These are phyloP conservation scores for Drosophila monieri DNA, from an alignment of 2,888 invertebrate genomes.

Conservation along the genomic window DNA sequence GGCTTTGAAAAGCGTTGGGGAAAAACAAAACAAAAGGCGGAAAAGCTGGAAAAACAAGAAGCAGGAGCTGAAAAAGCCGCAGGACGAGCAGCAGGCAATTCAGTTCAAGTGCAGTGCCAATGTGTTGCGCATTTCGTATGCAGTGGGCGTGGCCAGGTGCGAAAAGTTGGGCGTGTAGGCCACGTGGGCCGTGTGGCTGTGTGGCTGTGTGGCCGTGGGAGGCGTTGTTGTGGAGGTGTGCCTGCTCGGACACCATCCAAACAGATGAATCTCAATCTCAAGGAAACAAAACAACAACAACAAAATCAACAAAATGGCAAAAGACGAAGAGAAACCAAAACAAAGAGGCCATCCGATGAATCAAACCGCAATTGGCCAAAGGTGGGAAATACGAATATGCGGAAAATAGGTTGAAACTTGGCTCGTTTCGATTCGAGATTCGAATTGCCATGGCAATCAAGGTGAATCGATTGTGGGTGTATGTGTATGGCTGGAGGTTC, in stretches of 20 bases:
- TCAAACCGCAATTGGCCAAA: slow-evolving; percentile 31
- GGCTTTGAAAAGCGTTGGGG: slow-evolving; percentile 44
- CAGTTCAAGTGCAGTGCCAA: slow-evolving; percentile 66
- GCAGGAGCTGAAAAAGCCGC: slow-evolving; percentile 3
- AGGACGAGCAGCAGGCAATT: slow-evolving; percentile 29
- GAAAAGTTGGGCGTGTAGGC: background rate
- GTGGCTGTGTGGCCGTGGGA: no score
- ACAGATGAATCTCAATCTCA: slow-evolving; percentile 20
- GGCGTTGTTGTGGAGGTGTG: background rate
- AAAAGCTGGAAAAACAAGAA: background rate
- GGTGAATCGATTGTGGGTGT: slow-evolving; percentile 9
- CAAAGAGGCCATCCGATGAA: slow-evolving; percentile 14
- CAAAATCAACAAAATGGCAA: background rate
- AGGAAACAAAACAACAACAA: slow-evolving; percentile 9
- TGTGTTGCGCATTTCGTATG: slow-evolving; percentile 72
- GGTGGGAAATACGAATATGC: slow-evolving; percentile 4
- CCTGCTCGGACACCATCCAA: slow-evolving; percentile 16
- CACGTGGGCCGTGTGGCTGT: no score
- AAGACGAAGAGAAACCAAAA: slow-evolving; percentile 1
- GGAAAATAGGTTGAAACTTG: slow-evolving; percentile 5
- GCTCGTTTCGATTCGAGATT: background rate
- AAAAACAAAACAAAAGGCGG: slow-evolving; percentile 4
- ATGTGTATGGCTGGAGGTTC: background rate
- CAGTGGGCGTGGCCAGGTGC: slow-evolving; percentile 28
- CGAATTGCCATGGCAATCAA: slow-evolving; percentile 15